phyloP scores from a whole-genome alignment of 64 coral and sea anemone species.

The Montipora cactus region DNA sequence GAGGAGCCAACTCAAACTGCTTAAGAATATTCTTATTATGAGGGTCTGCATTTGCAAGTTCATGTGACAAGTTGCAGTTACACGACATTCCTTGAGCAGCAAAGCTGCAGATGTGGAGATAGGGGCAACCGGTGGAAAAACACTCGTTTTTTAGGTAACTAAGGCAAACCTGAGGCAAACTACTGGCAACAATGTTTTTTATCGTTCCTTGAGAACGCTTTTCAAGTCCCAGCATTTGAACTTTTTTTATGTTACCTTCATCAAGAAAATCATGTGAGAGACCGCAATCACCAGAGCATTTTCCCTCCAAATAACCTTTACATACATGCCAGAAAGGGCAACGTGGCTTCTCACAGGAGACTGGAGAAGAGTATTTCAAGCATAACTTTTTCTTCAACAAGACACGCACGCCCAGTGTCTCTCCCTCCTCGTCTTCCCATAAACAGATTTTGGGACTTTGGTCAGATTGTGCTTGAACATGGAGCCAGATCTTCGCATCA shows the following conservation, averaged over 20 bases:
- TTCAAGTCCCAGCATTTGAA: constrained; percentile 15
- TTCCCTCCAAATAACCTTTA: constrained; percentile 50
- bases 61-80: constrained; percentile 2
- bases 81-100: background rate
- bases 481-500: constrained; percentile 25
- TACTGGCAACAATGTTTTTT: constrained; percentile 17
- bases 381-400: constrained; percentile 43
- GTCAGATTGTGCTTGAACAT: background rate
- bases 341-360: constrained; percentile 9
- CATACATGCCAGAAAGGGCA: constrained; percentile 55
- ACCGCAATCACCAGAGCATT: constrained; percentile 17
- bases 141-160: constrained; percentile 21
- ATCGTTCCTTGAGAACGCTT: background rate
- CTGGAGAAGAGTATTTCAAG: constrained; percentile 32
- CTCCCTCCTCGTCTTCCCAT: background rate
- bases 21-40: constrained; percentile 36
- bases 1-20: constrained; percentile 20
- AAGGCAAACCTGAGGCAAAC: constrained; percentile 53
- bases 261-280: constrained; percentile 63
- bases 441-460: constrained; percentile 14
- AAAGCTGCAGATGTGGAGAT: constrained; percentile 39
- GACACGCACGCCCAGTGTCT: background rate
- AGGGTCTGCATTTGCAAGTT: background rate
- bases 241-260: constrained; percentile 54
- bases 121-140: background rate